These are phyloP conservation scores for Eristalinus aeneus DNA, from an alignment of 2,888 invertebrate genomes.

Conservation along the genomic window DNA sequence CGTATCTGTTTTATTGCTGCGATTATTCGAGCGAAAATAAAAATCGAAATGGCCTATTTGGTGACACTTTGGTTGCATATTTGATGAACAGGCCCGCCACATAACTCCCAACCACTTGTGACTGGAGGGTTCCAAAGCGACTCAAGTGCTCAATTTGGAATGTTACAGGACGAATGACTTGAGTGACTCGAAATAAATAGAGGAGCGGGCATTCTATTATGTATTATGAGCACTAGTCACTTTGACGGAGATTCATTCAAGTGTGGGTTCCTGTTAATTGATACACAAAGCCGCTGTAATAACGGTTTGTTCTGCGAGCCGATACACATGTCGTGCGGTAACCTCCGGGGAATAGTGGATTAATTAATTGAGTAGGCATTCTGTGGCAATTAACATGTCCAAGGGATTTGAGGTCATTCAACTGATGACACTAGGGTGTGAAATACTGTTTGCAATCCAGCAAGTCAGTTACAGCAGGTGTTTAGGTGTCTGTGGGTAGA, in stretches of 20 bases:
- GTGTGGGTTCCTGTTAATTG: not conserved
- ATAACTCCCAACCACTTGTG: slow-evolving; percentile 18
- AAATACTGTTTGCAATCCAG: not conserved
- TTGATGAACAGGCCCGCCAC: slow-evolving; percentile 40
- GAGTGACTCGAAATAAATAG: not conserved
- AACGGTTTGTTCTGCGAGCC: not conserved
- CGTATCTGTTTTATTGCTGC: slow-evolving; percentile 38
- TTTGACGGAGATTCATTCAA: not conserved
- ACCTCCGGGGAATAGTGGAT: not conserved
- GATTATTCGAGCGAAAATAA: slow-evolving; percentile 56
- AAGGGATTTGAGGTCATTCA: not conserved
- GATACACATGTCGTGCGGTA: not conserved
- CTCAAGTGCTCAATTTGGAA: slow-evolving; percentile 28
- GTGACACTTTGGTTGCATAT: slow-evolving; percentile 56
- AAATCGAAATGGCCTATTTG: slow-evolving; percentile 51
- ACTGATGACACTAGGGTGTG: not conserved
- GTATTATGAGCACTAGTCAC: not conserved
- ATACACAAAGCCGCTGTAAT: not conserved
- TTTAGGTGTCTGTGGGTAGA: no score
- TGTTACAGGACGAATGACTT: not conserved
- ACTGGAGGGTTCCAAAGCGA: not conserved
- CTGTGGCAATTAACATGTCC: not conserved
- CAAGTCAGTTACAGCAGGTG: no score
- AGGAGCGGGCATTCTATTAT: not conserved
- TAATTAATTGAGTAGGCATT: not conserved